Conservation (phyloP, 2,113 vertebrate genomes). For the Marcusenius ussheri region DNA sequence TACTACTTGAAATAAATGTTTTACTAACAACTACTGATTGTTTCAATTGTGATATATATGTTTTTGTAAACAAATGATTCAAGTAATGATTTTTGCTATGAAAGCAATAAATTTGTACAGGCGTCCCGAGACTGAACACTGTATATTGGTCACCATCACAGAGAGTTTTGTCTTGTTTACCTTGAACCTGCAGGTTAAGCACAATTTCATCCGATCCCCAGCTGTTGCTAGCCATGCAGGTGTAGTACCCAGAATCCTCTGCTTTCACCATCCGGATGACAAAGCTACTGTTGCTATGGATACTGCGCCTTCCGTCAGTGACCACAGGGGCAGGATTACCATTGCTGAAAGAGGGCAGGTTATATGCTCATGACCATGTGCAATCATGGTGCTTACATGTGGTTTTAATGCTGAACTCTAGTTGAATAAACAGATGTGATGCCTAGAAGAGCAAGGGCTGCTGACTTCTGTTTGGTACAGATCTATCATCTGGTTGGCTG, state of each 20-base stretch:
- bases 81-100: neutral
- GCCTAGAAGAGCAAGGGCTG: neutral
- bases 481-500: neutral
- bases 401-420: neutral
- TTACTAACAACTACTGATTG: neutral
- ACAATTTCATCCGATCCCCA: slow-evolving; percentile 92
- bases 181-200: slow-evolving; percentile 94
- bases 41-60: neutral
- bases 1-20: neutral
- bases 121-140: neutral
- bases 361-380: slow-evolving; percentile 9
- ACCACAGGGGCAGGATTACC: slow-evolving; percentile 84
- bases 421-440: neutral
- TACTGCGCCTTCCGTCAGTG: slow-evolving; percentile 84
- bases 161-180: slow-evolving; percentile 46
- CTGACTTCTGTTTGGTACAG: neutral
- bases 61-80: neutral
- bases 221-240: slow-evolving; percentile 88
- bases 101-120: neutral
- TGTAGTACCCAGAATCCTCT: slow-evolving; percentile 96
- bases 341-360: slow-evolving; percentile 61
- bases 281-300: slow-evolving; percentile 93
- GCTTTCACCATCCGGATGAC: slow-evolving; percentile 92
- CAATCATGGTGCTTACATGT: neutral
- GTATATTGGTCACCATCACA: neutral